Evolutionary conservation across 2,888 invertebrate genomes (phyloP).

Genomic region (Neoitamus cyanurus): DNA sequence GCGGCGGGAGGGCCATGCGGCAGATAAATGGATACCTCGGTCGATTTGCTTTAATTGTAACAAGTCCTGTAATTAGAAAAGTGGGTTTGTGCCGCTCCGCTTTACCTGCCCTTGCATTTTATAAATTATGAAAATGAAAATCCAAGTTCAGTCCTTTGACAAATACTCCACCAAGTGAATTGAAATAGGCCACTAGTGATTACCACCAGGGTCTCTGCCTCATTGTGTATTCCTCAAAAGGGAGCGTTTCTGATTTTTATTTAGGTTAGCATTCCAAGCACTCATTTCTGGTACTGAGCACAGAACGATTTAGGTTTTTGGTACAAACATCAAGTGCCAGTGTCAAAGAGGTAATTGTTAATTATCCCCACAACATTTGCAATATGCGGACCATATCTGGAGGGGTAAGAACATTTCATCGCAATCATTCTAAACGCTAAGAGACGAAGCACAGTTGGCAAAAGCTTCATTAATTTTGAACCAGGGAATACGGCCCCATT

Average conservation of each 20-base stretch:
- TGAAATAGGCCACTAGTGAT: not conserved
- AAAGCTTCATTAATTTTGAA: not conserved
- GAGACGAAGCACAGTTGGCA: not conserved
- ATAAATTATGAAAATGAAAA: not conserved
- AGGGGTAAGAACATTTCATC: not conserved
- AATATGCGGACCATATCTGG: not conserved
- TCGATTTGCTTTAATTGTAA: not conserved
- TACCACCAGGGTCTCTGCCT: not conserved
- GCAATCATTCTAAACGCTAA: not conserved
- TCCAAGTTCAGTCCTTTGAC: not conserved
- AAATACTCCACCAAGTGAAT: not conserved
- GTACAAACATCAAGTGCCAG: not conserved
- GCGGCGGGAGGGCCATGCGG: not conserved
- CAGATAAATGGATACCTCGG: not conserved
- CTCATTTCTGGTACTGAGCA: not conserved
- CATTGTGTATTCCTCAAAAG: not conserved
- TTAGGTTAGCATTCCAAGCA: not conserved
- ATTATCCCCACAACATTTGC: not conserved
- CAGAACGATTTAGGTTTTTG: not conserved
- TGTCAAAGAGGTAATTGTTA: not conserved
- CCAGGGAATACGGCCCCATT: not conserved
- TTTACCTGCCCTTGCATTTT: not conserved
- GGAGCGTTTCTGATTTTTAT: not conserved
- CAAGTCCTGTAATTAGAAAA: not conserved
- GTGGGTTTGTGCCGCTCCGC: not conserved